These are phyloP conservation scores for Arvicanthis niloticus DNA, from an alignment of 2,113 vertebrate genomes.

Conservation along the genomic window DNA sequence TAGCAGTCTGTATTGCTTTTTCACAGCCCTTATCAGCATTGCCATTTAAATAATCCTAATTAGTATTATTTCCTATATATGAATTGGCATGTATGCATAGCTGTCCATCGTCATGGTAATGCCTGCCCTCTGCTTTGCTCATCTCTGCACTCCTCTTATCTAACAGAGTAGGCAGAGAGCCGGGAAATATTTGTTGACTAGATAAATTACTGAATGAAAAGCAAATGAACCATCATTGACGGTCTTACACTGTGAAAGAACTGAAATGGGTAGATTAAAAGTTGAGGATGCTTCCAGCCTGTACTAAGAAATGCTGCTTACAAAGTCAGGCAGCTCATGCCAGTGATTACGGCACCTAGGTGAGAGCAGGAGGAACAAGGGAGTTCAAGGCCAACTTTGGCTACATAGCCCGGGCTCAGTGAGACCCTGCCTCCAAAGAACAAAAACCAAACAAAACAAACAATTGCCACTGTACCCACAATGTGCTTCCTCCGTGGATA, in stretches of 20 bases:
- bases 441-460: not conserved
- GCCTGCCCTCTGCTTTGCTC: not conserved
- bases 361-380: too few relatives aligned
- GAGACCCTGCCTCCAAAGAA: not conserved
- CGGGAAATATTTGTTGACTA: not conserved
- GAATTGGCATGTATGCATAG: not conserved
- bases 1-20: not conserved
- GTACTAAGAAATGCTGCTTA: not conserved
- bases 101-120: not conserved
- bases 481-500: constrained; percentile 21
- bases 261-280: not conserved
- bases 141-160: not conserved
- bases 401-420: not conserved
- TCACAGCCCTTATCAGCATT: not conserved
- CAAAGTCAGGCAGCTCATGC: not conserved
- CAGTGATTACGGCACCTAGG: not conserved
- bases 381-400: not conserved
- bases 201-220: not conserved
- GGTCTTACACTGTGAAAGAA: not conserved
- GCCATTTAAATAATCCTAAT: not conserved
- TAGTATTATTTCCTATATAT: not conserved
- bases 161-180: not conserved
- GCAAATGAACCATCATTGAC: not conserved
- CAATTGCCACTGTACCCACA: not conserved
- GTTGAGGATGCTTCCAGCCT: not conserved